Percentiles rank a stretch among this genome's conserved stretches.
phyloP scores from a whole-genome alignment of 2,888 invertebrate genomes.

The Caenorhabditis plicata region DNA sequence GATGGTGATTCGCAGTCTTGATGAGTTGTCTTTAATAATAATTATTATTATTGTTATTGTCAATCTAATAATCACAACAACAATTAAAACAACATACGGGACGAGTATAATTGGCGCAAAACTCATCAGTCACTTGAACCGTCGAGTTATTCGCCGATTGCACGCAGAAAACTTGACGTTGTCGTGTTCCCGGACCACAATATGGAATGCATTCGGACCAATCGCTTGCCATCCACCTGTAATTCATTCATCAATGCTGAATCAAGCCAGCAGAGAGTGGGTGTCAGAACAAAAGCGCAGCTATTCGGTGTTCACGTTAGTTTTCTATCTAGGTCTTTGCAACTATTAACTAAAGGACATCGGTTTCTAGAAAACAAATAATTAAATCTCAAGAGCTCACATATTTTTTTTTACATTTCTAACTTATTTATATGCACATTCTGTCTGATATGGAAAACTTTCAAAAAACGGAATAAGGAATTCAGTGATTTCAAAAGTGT shows the following conservation, averaged over 20 bases:
- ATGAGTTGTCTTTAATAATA: constrained; percentile 19
- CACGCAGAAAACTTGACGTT: constrained; percentile 82
- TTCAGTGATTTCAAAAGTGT: too few species aligned
- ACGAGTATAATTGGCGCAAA: constrained; percentile 36
- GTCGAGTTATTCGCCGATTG: constrained; percentile 38
- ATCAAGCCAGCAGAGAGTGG: neutral
- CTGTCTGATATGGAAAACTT: too few species aligned
- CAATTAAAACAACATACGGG: constrained; percentile 30
- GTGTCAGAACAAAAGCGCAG: neutral
- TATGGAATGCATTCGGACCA: constrained; percentile 90
- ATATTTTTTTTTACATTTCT: too few species aligned
- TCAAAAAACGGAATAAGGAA: too few species aligned
- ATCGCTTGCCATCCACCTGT: constrained; percentile 85
- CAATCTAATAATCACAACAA: neutral
- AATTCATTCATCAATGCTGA: too few species aligned
- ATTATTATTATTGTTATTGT: neutral
- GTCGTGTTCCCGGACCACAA: constrained; percentile 86
- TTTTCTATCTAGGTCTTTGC: too few species aligned
- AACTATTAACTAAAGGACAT: too few species aligned
- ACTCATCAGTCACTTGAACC: constrained; percentile 39
- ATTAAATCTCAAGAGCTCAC: too few species aligned
- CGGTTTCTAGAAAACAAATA: too few species aligned
- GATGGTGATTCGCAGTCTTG: constrained; percentile 35
- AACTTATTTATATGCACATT: too few species aligned
- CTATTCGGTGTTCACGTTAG: too few species aligned